These are phyloP conservation scores for Sternarchorhynchus goeldii DNA, from an alignment of 2,797 vertebrate genomes.

Conservation along the genomic window DNA sequence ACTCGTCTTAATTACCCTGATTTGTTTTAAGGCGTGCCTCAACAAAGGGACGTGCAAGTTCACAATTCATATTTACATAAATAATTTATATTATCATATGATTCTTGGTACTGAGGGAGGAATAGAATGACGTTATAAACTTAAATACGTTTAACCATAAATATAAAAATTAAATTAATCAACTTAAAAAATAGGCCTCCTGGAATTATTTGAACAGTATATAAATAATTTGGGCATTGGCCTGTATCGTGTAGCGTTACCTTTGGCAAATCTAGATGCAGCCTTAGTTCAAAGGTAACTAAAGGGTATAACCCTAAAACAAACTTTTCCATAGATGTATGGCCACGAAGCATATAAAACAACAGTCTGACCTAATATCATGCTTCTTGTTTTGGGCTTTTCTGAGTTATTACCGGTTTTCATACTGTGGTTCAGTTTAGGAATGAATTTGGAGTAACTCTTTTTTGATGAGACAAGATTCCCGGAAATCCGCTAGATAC, in stretches of 20 bases:
- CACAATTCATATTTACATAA: constrained; percentile 63
- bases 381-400: constrained; percentile 6
- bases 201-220: constrained; percentile 69
- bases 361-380: constrained; percentile 7
- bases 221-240: constrained; percentile 67
- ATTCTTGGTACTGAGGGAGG: constrained; percentile 59
- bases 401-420: not conserved
- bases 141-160: constrained; percentile 77
- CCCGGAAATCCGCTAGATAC: constrained; percentile 68
- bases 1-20: constrained; percentile 60
- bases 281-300: constrained; percentile 67
- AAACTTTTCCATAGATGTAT: too few species aligned
- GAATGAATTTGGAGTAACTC: constrained; percentile 71
- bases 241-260: constrained; percentile 67
- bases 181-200: constrained; percentile 56
- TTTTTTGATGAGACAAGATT: constrained; percentile 74
- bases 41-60: constrained; percentile 50
- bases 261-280: constrained; percentile 73
- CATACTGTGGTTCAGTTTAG: constrained; percentile 67
- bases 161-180: constrained; percentile 79
- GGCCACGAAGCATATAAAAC: too few species aligned
- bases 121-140: constrained; percentile 65
- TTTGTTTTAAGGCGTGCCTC: constrained; percentile 72
- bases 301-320: not conserved
- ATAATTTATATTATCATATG: constrained; percentile 62